Conservation (phyloP, 2,113 vertebrate genomes). For the Dasyprocta punctata region DNA sequence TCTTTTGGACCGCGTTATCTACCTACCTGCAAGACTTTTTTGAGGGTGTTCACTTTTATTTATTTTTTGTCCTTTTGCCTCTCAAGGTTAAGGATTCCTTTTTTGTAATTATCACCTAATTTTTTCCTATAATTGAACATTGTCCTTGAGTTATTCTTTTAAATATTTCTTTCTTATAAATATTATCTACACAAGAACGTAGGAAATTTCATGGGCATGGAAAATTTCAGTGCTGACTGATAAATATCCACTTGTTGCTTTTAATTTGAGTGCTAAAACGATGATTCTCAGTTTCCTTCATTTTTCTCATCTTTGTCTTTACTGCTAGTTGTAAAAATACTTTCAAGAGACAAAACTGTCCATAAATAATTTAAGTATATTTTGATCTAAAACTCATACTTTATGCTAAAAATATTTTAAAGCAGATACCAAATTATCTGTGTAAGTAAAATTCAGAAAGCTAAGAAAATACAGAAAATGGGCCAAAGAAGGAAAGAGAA, state of each 20-base stretch:
- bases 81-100: not conserved
- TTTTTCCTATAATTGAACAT: not conserved
- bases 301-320: not conserved
- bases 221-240: not conserved
- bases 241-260: constrained; percentile 20
- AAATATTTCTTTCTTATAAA: not conserved
- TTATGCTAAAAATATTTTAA: not conserved
- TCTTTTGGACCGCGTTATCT: not conserved
- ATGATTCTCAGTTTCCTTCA: constrained; percentile 21
- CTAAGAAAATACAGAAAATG: not conserved
- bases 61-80: not conserved
- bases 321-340: not conserved
- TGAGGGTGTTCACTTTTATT: not conserved
- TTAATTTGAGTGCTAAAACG: not conserved
- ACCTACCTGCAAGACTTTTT: not conserved
- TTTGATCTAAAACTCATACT: not conserved
- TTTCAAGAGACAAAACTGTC: not conserved
- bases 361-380: not conserved
- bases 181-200: not conserved
- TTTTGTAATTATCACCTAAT: not conserved
- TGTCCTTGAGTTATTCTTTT: not conserved
- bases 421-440: not conserved
- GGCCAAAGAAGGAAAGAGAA: not conserved
- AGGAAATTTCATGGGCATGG: not conserved
- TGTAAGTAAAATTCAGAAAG: not conserved